phyloP scores from a whole-genome alignment of 37 sponge, comb jelly and placozoan genomes.

The Haliclona indistincta region DNA sequence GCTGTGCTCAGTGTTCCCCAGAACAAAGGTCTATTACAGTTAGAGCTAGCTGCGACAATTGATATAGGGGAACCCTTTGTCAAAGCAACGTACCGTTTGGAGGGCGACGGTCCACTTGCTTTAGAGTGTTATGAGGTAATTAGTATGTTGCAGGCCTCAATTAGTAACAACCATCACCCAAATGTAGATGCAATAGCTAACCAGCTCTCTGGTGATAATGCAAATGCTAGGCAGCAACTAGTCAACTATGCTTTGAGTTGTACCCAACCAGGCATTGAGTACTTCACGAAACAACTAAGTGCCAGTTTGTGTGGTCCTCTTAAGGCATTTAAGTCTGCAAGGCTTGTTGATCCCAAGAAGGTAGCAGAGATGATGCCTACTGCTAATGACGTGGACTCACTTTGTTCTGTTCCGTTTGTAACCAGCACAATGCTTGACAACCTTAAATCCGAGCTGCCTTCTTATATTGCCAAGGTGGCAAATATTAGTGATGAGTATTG shows the following conservation, averaged over 20 bases:
- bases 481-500: slow-evolving; percentile 3
- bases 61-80: slow-evolving; percentile 14
- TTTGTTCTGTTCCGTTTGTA: no score
- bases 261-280: slow-evolving; percentile 9
- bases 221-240: not conserved
- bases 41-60: slow-evolving; percentile 19
- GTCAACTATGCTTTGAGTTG: slow-evolving; percentile 14
- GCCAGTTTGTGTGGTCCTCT: not conserved
- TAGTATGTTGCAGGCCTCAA: not conserved
- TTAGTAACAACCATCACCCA: not conserved
- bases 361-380: slow-evolving; percentile 26
- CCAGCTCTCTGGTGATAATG: not conserved
- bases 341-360: slow-evolving; percentile 25
- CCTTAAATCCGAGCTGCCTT: slow-evolving; percentile 6
- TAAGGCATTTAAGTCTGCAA: slow-evolving; percentile 13
- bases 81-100: slow-evolving; percentile 2
- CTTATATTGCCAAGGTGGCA: slow-evolving; percentile 7
- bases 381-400: slow-evolving; percentile 16
- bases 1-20: not conserved
- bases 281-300: slow-evolving; percentile 10
- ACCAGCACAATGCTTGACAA: no score
- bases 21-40: not conserved
- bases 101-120: slow-evolving; percentile 18
- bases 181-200: slow-evolving; percentile 21
- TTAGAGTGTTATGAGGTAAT: slow-evolving; percentile 14